Evolutionary conservation across 2,113 vertebrate species (phyloP).

Genomic region (Melanostigma gelatinosum): DNA sequence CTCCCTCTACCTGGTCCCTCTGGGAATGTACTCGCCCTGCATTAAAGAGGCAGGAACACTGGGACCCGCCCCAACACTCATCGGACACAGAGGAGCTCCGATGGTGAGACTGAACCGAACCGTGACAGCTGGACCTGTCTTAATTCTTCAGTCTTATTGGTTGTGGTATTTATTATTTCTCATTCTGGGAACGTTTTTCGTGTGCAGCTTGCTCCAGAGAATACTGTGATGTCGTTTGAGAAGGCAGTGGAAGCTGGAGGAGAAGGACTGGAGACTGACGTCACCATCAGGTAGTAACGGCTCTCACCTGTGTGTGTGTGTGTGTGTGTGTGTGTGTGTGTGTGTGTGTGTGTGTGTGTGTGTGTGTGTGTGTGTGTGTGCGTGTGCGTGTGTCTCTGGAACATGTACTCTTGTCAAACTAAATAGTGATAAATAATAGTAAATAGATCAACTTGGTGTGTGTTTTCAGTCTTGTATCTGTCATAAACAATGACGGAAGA

Average conservation of each 20-base stretch:
- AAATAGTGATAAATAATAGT: neutral
- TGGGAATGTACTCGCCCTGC: slow-evolving; percentile 94
- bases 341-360: too few species aligned
- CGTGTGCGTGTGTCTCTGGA: too few species aligned
- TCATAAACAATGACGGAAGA: neutral
- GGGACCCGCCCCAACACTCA: slow-evolving; percentile 87
- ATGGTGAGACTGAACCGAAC: slow-evolving; percentile 81
- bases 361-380: too few species aligned
- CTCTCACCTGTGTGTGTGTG: neutral
- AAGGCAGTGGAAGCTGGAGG: slow-evolving; percentile 88
- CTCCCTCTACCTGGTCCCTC: slow-evolving; percentile 88
- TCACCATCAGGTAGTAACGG: slow-evolving; percentile 87
- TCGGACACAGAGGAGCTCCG: slow-evolving; percentile 93
- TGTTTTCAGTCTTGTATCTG: neutral
- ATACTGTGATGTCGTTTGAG: slow-evolving; percentile 93
- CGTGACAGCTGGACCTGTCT: neutral
- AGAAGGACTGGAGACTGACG: slow-evolving; percentile 89
- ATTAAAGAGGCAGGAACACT: slow-evolving; percentile 87
- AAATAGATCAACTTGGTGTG: neutral
- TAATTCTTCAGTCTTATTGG: neutral
- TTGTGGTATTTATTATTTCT: neutral
- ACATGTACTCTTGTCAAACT: too few species aligned
- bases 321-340: neutral
- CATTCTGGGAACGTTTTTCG: neutral
- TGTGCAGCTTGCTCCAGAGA: slow-evolving; percentile 89